A percentile compares a stretch with the other conserved stretches of the same genome.
These are phyloP conservation scores for Yponomeuta sedellus DNA, from an alignment of 2,888 invertebrate species.

Conservation along the genomic window DNA sequence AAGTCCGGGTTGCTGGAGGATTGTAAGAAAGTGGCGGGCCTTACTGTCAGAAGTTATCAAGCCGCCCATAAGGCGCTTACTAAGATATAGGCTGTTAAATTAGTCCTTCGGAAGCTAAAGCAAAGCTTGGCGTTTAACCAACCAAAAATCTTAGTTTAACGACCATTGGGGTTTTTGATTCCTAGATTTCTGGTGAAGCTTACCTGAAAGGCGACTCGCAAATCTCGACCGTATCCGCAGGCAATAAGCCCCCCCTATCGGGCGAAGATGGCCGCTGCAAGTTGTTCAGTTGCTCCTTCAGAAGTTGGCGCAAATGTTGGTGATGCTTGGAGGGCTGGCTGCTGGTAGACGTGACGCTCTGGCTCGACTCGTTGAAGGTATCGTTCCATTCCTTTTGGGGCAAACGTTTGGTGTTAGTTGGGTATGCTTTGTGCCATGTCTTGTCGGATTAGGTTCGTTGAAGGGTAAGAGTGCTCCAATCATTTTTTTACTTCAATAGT, in stretches of 20 bases:
- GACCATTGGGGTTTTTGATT: too few relatives aligned
- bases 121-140: too few relatives aligned
- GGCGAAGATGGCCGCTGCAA: conserved; percentile 31
- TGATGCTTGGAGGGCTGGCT: conserved; percentile 65
- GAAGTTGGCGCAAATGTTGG: conserved; percentile 51
- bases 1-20: too few relatives aligned
- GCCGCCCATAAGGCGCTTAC: too few relatives aligned
- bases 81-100: too few relatives aligned
- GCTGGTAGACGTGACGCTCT: conserved; percentile 55
- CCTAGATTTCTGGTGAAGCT: conserved; percentile 30
- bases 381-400: conserved; percentile 30
- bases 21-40: too few relatives aligned
- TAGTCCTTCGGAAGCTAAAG: too few relatives aligned
- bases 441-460: too few relatives aligned
- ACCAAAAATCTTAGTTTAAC: too few relatives aligned
- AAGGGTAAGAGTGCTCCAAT: too few relatives aligned
- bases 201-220: conserved; percentile 63
- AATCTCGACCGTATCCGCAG: conserved; percentile 53
- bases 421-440: neutral
- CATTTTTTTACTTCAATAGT: too few relatives aligned
- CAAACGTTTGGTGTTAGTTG: neutral
- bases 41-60: too few relatives aligned
- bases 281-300: conserved; percentile 48
- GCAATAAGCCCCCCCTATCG: conserved; percentile 41
- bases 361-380: conserved; percentile 54